Percentiles rank a stretch among this genome's conserved stretches.
Evolutionary conservation across 2,888 invertebrate genomes (phyloP).

Genomic region (Phalera bucephala): DNA sequence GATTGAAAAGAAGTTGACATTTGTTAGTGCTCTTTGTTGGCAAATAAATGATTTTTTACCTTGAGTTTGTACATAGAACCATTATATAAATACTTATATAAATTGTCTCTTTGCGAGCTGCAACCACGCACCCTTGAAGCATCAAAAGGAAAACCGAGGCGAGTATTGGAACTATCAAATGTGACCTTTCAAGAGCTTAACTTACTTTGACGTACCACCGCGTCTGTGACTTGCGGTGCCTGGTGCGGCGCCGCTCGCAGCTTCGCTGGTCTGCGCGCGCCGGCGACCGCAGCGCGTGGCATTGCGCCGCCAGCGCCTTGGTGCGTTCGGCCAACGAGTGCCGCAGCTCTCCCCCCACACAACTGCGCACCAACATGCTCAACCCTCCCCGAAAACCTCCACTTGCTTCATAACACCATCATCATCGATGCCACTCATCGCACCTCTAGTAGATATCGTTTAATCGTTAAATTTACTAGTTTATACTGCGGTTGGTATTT

Average conservation of each 20-base stretch:
- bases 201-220: conserved; percentile 90
- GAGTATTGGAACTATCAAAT: background rate
- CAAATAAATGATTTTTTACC: too few species aligned
- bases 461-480: background rate
- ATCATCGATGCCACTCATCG: conserved; percentile 40
- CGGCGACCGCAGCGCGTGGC: conserved; percentile 73
- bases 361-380: conserved; percentile 75
- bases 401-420: conserved; percentile 32
- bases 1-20: too few species aligned
- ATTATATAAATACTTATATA: too few species aligned
- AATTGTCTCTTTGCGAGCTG: too few species aligned
- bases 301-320: conserved; percentile 76
- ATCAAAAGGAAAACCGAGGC: background rate
- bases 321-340: conserved; percentile 78
- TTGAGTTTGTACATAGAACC: too few species aligned
- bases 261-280: conserved; percentile 54
- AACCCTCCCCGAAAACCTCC: conserved; percentile 44
- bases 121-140: background rate
- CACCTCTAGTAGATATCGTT: conserved; percentile 13
- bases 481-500: too few species aligned
- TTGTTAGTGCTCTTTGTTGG: too few species aligned
- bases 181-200: conserved; percentile 26
- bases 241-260: conserved; percentile 63
- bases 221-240: conserved; percentile 81
- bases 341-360: conserved; percentile 72